Base-by-base conservation (phyloP, 1,140 invertebrate genomes). In the Muscidifurax raptorellus region DNA sequence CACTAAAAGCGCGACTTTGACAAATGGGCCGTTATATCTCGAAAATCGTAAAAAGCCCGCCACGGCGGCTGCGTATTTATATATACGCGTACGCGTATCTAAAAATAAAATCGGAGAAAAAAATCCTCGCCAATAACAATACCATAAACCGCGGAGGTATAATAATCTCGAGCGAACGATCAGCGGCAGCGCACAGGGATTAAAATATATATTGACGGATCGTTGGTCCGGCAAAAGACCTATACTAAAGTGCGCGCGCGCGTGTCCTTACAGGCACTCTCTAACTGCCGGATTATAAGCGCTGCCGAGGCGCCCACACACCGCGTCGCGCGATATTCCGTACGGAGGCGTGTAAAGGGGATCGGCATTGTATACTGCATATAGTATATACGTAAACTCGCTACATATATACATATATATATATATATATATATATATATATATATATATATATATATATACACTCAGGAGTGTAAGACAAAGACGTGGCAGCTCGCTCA, bases 341-440 rank as follows among this genome's bases (percentile, higher is more conserved):
- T 69, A 44, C 67, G 67, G 69, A 47, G 79, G 52, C 74, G 32
- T 78, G 85, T 44, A 40, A 69, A 78, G 67, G 77, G 66, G 76
- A 76, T 78, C 85, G 44, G 75, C 47, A 83, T 79, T 76, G 59
- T 71, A 32, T 72, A 59, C 44, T 47, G 12, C 44, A 47, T 9
- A 40, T 13, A 47, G 13, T n/a, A n/a, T n/a, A n/a, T 47, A 47
- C 44, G 13, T 47, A 47, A 47, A 47, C 44, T 47, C 44, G 44
- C 12, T 13, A 40, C 40, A 40, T 40, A 40, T 40, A 28, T 81
- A 64, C 47, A 44, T 82, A 83, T 77, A 74, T 82, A 83, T 79
- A 44, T 40, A 47, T 5, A 25, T 67, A 67, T 67, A 67, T 13
- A 25, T 25, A 28, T 67, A 25, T 25, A 25, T 25, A 67, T 6